Evolutionary conservation across 2,888 invertebrate species (phyloP).

Genomic region (Drosophila cyrtoloma): DNA sequence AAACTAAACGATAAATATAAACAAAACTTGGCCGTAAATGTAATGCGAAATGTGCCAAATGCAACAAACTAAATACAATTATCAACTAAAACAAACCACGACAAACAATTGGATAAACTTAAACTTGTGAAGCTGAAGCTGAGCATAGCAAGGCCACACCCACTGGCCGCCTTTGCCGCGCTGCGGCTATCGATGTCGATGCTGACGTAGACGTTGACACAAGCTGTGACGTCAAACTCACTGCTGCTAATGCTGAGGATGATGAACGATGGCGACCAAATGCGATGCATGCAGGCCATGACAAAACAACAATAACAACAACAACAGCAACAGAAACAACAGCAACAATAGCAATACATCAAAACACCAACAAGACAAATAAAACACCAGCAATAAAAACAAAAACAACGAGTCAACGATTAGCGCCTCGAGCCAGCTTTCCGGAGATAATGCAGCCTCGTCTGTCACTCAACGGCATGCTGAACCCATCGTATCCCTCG

Average conservation of each 20-base stretch:
- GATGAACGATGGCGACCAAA: constrained; percentile 64
- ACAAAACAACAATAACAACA: constrained; percentile 41
- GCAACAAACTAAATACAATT: constrained; percentile 8
- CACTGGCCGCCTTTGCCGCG: constrained; percentile 56
- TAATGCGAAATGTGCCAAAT: constrained; percentile 16
- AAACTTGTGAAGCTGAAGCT: constrained; percentile 36
- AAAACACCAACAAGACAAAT: constrained; percentile 37
- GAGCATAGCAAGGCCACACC: constrained; percentile 36
- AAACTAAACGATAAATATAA: constrained; percentile 23
- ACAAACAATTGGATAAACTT: constrained; percentile 23
- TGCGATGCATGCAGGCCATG: constrained; percentile 46
- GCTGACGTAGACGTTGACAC: constrained; percentile 47
- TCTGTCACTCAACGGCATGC: constrained; percentile 84
- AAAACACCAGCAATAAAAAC: constrained; percentile 33
- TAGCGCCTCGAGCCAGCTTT: constrained; percentile 79
- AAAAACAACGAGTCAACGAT: constrained; percentile 44
- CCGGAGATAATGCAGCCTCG: constrained; percentile 84
- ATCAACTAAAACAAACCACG: constrained; percentile 12
- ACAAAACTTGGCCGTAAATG: constrained; percentile 23
- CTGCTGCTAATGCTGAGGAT: constrained; percentile 32
- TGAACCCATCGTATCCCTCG: constrained; percentile 82
- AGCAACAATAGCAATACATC: constrained; percentile 34
- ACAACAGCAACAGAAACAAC: constrained; percentile 28
- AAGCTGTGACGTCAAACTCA: constrained; percentile 44
- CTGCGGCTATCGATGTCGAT: constrained; percentile 63